These are phyloP conservation scores for Protonemura montana DNA, from an alignment of 2,888 invertebrate species.

Conservation along the genomic window DNA sequence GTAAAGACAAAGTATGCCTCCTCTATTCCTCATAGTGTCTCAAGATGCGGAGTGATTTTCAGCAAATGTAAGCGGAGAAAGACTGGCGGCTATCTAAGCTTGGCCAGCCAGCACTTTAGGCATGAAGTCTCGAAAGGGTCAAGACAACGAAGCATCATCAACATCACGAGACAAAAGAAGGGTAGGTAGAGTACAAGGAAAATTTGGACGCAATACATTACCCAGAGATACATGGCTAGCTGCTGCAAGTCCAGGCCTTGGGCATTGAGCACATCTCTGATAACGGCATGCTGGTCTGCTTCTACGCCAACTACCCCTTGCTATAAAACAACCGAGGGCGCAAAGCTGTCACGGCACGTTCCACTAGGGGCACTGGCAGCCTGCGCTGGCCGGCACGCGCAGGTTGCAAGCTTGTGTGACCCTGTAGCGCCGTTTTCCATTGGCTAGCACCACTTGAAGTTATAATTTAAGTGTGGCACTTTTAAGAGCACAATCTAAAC, in stretches of 20 bases:
- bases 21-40: too few species aligned
- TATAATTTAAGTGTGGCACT: not conserved
- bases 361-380: not conserved
- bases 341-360: not conserved
- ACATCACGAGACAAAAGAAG: not conserved
- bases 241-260: slow-evolving; percentile 79
- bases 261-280: slow-evolving; percentile 63
- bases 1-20: not conserved
- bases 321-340: slow-evolving; percentile 49
- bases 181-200: not conserved
- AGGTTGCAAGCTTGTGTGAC: not conserved
- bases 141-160: too few species aligned
- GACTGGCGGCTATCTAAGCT: too few species aligned
- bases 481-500: slow-evolving; percentile 17
- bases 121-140: too few species aligned
- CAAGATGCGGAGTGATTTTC: too few species aligned
- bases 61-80: too few species aligned
- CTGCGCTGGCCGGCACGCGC: not conserved
- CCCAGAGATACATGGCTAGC: slow-evolving; percentile 75
- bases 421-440: not conserved
- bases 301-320: slow-evolving; percentile 51
- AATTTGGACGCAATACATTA: slow-evolving; percentile 55
- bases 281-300: slow-evolving; percentile 51
- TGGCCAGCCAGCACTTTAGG: too few species aligned
- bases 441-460: too few species aligned